Percentiles rank a stretch among this genome's conserved stretches.
Evolutionary conservation across 2,888 invertebrate species (phyloP).

Genomic region (Onthophagus sagittarius): DNA sequence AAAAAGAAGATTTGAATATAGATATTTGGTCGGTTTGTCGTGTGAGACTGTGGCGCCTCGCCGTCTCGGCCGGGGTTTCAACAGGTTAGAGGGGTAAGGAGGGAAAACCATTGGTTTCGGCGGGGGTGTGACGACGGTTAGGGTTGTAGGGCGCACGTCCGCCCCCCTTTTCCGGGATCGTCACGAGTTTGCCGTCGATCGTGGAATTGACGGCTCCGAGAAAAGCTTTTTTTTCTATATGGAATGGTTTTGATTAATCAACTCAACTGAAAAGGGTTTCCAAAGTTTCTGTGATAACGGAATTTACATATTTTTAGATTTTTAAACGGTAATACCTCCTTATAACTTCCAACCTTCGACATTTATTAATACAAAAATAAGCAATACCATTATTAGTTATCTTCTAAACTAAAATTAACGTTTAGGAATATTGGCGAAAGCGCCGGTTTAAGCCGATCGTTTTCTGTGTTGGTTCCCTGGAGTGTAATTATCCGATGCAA

Average conservation of each 20-base stretch:
- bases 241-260: not conserved
- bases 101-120: constrained; percentile 8
- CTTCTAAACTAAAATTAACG: not conserved
- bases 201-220: not conserved
- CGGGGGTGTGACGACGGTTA: not conserved
- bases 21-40: not conserved
- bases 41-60: constrained; percentile 30
- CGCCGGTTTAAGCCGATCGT: not conserved
- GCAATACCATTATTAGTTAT: no score
- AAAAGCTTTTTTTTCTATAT: not conserved
- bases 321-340: no score
- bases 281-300: not conserved
- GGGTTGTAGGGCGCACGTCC: not conserved
- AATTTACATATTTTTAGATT: no score
- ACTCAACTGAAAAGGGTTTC: not conserved
- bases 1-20: constrained; percentile 24
- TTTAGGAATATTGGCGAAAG: not conserved
- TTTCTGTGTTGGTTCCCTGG: not conserved
- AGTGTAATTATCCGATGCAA: not conserved
- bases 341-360: no score
- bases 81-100: constrained; percentile 42
- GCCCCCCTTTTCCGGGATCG: not conserved
- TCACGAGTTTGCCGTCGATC: not conserved
- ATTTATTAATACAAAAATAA: no score
- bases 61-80: constrained; percentile 39